phyloP scores from a whole-genome alignment of 2,888 invertebrate species.

The Limnephilus rhombicus region DNA sequence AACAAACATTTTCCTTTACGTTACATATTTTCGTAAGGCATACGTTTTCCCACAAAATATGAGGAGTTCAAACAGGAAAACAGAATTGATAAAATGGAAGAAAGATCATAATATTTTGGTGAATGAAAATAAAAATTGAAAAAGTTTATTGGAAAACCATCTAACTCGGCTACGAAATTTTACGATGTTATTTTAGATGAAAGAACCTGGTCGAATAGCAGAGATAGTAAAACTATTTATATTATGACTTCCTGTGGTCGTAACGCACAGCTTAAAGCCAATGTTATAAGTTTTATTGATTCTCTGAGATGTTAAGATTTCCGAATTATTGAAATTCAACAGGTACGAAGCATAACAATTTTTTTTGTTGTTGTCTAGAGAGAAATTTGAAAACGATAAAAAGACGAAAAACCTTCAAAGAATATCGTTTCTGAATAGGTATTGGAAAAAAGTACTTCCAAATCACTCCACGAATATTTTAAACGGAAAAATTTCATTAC shows the following conservation, averaged over 20 bases:
- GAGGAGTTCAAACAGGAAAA: constrained; percentile 15
- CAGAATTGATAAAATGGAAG: constrained; percentile 45
- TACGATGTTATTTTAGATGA: neutral
- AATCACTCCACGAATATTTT: no score
- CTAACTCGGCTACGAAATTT: neutral
- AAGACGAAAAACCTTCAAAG: no score
- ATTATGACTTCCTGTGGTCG: neutral
- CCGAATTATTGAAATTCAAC: neutral
- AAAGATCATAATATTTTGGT: neutral
- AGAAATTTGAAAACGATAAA: neutral
- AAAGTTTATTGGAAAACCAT: constrained; percentile 27
- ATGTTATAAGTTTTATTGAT: neutral
- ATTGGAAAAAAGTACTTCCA: no score
- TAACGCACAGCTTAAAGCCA: neutral
- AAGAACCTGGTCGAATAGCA: neutral
- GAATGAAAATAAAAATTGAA: constrained; percentile 13
- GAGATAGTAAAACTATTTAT: neutral
- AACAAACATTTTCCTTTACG: constrained; percentile 41
- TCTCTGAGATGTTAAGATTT: neutral
- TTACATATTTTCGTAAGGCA: neutral
- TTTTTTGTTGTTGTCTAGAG: no score
- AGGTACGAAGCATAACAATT: neutral
- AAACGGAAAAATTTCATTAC: no score
- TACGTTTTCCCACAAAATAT: neutral
- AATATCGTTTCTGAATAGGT: no score